Conservation (phyloP, 2,113 vertebrate species). For the Bettongia penicillata region DNA sequence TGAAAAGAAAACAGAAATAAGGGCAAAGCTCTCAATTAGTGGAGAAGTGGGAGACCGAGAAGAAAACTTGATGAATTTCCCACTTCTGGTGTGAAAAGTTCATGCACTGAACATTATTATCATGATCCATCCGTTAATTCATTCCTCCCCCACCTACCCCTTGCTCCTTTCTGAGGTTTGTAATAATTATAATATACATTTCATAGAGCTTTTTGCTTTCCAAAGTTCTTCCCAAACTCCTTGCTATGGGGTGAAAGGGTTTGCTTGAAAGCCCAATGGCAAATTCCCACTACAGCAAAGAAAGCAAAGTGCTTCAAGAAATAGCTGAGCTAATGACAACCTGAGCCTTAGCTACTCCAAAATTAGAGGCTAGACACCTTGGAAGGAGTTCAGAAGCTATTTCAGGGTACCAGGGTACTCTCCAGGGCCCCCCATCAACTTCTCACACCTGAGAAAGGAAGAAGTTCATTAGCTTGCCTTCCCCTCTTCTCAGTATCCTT, state of each 20-base stretch:
- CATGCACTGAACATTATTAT: constrained; percentile 70
- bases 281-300: background rate
- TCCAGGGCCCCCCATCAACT: background rate
- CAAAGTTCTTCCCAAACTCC: constrained; percentile 17
- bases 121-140: constrained; percentile 57
- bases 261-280: constrained; percentile 14
- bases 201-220: constrained; percentile 35
- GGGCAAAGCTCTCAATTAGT: constrained; percentile 54
- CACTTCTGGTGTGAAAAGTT: constrained; percentile 79
- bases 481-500: constrained; percentile 29
- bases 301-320: background rate
- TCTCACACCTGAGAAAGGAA: background rate
- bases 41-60: constrained; percentile 57
- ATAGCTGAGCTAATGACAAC: background rate
- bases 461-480: constrained; percentile 1
- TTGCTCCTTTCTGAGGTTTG: constrained; percentile 48
- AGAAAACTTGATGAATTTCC: constrained; percentile 72
- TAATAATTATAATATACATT: constrained; percentile 55
- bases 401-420: background rate
- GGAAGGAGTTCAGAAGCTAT: background rate
- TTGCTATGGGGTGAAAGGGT: background rate
- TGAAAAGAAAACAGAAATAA: constrained; percentile 64
- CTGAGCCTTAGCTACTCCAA: background rate
- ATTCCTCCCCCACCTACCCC: constrained; percentile 65
- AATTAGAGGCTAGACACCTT: background rate